Conservation (phyloP, 1,140 invertebrate species). For the Portunus trituberculatus region DNA sequence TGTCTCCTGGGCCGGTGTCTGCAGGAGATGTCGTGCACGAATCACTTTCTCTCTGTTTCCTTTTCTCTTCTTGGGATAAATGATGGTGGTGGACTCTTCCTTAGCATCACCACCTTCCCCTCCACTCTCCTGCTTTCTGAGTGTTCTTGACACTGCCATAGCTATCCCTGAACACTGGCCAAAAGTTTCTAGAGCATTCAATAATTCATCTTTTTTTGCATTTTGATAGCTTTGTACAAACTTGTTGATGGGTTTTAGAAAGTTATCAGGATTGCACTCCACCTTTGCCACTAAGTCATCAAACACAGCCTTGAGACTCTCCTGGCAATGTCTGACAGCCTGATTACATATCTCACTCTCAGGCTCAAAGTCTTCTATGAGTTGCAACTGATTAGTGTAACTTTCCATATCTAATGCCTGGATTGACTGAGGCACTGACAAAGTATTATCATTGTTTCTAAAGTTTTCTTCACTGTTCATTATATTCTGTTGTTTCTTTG, state of each 20-base stretch:
- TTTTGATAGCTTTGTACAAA: conserved; percentile 43
- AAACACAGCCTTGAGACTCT: conserved; percentile 40
- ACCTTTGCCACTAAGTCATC: conserved; percentile 51
- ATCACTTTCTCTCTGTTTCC: conserved; percentile 13
- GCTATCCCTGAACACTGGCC: conserved; percentile 38
- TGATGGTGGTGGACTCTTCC: conserved; percentile 35
- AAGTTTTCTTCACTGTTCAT: conserved; percentile 38
- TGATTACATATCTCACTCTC: background rate
- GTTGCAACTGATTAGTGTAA: conserved; percentile 14
- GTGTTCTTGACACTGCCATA: conserved; percentile 3
- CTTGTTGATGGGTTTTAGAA: conserved; percentile 29
- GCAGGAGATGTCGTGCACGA: background rate
- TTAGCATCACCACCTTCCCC: background rate
- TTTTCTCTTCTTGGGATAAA: conserved; percentile 49
- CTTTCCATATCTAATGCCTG: conserved; percentile 17
- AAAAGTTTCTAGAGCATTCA: conserved; percentile 47
- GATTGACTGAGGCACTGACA: background rate
- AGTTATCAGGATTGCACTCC: conserved; percentile 26
- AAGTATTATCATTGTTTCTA: background rate
- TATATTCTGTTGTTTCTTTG: background rate
- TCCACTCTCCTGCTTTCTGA: conserved; percentile 37
- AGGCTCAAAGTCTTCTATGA: conserved; percentile 8
- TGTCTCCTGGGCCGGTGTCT: background rate
- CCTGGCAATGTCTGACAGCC: conserved; percentile 11
- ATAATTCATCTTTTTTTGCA: conserved; percentile 46